Percentiles rank a stretch among this genome's conserved stretches.
Conservation (phyloP, 2,113 vertebrate species). For the Suncus etruscus region DNA sequence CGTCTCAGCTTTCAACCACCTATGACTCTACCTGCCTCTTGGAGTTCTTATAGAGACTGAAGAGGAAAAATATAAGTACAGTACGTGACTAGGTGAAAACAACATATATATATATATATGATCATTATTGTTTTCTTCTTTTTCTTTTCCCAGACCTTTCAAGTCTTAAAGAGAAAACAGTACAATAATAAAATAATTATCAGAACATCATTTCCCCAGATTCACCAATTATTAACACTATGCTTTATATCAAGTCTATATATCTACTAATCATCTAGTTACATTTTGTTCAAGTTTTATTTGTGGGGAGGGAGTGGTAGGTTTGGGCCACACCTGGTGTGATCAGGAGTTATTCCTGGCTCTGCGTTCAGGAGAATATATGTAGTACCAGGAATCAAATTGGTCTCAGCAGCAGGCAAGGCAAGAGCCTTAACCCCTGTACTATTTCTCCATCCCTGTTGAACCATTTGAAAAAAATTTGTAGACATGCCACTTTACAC, state of each 20-base stretch:
- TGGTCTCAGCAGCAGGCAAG: no score
- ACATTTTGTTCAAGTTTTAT: background rate
- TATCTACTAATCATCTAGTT: background rate
- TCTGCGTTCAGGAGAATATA: no score
- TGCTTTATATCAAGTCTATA: background rate
- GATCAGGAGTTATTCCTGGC: no score
- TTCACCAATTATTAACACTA: background rate
- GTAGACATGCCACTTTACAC: background rate
- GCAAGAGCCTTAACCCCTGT: no score
- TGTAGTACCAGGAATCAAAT: no score
- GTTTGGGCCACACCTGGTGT: no score
- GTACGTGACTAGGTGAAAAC: background rate
- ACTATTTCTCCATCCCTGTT: no score
- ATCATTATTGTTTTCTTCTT: background rate
- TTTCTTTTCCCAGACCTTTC: slow-evolving; percentile 2
- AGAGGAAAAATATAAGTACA: background rate
- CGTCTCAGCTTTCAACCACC: background rate
- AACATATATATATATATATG: background rate
- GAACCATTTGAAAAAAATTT: background rate
- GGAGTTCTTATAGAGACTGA: background rate
- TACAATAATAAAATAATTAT: background rate
- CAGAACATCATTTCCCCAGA: background rate
- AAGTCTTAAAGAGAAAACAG: background rate
- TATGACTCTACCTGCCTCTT: background rate
- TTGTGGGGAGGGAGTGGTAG: no score